Evolutionary conservation across 2,888 invertebrate genomes (phyloP), one percentile per base, ranked within the genome.

Genomic region (Ceramica pisi): DNA sequence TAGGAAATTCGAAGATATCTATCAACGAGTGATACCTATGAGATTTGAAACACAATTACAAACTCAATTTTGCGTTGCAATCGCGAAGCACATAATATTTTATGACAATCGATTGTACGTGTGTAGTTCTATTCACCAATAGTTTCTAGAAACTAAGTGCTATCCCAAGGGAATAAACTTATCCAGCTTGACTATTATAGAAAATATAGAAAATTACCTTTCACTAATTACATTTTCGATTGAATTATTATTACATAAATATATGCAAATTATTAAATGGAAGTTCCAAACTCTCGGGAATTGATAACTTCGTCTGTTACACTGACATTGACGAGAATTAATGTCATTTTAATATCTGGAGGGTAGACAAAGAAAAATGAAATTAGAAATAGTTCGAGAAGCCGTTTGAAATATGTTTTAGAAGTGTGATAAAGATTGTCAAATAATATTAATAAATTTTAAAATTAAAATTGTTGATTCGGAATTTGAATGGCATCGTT

Each of bases 301-400:
- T 69, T 81, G 78, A 81, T 81, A 80, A 71, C 65, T 71, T 48
- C 56, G 57, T 51, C 67, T 66, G 51, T 68, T 35, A 56, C 10
- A 26, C n/a, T 64, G 81, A 81, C 82, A 70, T 81, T 80, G 78
- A 78, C 78, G 65, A 44, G n/a, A 73, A 81, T 78, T 64, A 65
- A 80, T 80, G 82, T 78, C 19, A 67, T 57, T 80, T 78, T 80
- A 71, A 80, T 72, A 72, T 59, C 44, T 61, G 14, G 50, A 66
- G 26, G 48, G 60, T 48, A 57, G 67, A 80, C 53, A 78, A 61
- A 78, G 72, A 78, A 72, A 69, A 77, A 67, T 64, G 0, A 63
- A 67, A 57, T 53, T 21, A 26, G 41, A 67, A 60, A 56, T 67
- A 67, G 67, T 76, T 70, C 14, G 50, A 70, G 23, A 62, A 61